Percentiles rank a stretch among this genome's conserved stretches.
Conservation (phyloP, 2,888 invertebrate genomes). For the Ceramica pisi region DNA sequence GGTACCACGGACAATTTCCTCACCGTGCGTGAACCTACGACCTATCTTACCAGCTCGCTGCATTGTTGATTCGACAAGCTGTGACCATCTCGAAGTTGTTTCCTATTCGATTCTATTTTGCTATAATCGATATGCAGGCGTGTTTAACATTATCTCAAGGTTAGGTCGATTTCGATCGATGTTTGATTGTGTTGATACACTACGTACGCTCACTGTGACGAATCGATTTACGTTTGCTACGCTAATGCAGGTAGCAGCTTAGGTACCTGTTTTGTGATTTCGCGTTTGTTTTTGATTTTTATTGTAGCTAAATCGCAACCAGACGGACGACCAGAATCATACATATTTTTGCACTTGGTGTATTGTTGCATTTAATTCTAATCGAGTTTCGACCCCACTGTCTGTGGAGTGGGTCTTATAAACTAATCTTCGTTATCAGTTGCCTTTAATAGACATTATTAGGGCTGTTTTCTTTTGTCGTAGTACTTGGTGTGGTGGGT, state of each 20-base stretch:
- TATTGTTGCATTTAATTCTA: neutral
- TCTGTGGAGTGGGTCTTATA: constrained; percentile 5
- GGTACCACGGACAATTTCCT: constrained; percentile 74
- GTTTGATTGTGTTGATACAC: constrained; percentile 58
- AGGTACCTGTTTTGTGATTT: constrained; percentile 32
- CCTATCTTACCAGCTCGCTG: constrained; percentile 66
- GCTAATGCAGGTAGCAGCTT: constrained; percentile 31
- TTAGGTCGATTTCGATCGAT: constrained; percentile 66
- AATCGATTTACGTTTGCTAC: constrained; percentile 54
- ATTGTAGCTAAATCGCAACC: constrained; percentile 6
- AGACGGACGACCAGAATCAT: neutral
- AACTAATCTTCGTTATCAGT: neutral
- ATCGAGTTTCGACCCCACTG: neutral
- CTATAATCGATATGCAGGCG: constrained; percentile 56
- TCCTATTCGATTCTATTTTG: constrained; percentile 60
- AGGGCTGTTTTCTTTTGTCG: too few relatives aligned
- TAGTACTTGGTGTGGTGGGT: neutral
- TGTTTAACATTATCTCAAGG: constrained; percentile 69
- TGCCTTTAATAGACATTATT: too few relatives aligned
- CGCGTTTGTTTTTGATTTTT: constrained; percentile 28
- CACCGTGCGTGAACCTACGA: constrained; percentile 65
- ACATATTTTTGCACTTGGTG: neutral
- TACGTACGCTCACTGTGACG: constrained; percentile 46
- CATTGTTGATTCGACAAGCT: constrained; percentile 76
- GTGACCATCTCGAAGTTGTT: constrained; percentile 48